Base-by-base conservation (phyloP, 2,888 invertebrate genomes). In the Leptinotarsa haldemani region DNA sequence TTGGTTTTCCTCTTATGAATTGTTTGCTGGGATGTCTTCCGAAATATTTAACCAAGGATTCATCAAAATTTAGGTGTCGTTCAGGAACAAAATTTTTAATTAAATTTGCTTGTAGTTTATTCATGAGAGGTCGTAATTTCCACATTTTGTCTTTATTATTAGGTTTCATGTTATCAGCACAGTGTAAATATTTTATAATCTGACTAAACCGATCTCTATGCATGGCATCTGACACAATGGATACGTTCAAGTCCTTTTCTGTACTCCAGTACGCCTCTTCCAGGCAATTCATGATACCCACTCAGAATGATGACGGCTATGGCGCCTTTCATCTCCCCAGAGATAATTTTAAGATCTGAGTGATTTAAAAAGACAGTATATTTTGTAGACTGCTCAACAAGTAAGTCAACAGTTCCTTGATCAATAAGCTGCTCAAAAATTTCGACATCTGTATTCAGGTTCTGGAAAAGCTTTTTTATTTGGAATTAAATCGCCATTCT, bases 121-220 rank as follows among this genome's bases (percentile, higher is more conserved):
- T 1, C 48, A 65, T 65, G 48, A 50, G 2, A 13, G 65, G 47
- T 18, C 65, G 47, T 65, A 65, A 65, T 65, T 65, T 48, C 48
- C 65, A 65, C 65, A 65, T 47, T 65, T 65, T 65, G 50, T 65
- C 65, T 48, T 65, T 65, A 48, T 65, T 65, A 65, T 65, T 65
- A 65, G 65, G 65, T 65, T 65, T 65, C 50, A 50, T 48, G 65
- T 65, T 65, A 65, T 65, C 65, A 65, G 47, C 7, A 48, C 65
- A 65, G 48, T 48, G 65, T 65, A n/a, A 22, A 22, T 22, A 22
- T 22, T 22, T 22, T 22, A 22, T 22, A 22, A 3, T 22, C 22
- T 5, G n/a, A 9, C 9, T 47, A 65, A 18, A 18, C 20, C 18
- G 20, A 20, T 18, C 16, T 65, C 65, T 65, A 9, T 47, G 64